Conservation (phyloP, 1,140 invertebrate genomes). For the Leucophenga varia region DNA sequence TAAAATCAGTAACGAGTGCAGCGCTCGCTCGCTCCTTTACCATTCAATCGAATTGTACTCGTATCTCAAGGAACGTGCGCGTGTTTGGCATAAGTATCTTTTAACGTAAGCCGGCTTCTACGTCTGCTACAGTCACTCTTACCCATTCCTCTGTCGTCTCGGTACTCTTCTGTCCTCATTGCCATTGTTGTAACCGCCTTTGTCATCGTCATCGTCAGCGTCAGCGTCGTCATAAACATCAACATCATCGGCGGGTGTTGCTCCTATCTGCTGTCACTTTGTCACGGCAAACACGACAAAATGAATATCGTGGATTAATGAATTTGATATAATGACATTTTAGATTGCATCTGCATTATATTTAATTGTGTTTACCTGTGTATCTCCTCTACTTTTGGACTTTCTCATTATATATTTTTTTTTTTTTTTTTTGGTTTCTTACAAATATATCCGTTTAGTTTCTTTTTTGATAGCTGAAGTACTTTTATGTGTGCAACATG, state of each 20-base stretch:
- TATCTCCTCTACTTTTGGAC: neutral
- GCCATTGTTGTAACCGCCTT: conserved; percentile 28
- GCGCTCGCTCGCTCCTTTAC: too few relatives aligned
- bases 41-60: too few relatives aligned
- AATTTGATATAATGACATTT: conserved; percentile 55
- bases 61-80: conserved; percentile 4
- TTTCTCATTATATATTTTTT: too few relatives aligned
- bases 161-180: conserved; percentile 1
- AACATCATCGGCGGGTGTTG: conserved; percentile 11
- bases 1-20: too few relatives aligned
- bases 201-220: conserved; percentile 16
- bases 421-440: too few relatives aligned
- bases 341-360: conserved; percentile 55
- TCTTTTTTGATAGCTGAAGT: too few relatives aligned
- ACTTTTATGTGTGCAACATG: too few relatives aligned
- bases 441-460: too few relatives aligned
- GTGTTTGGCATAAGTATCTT: too few relatives aligned
- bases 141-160: neutral
- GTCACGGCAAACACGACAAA: conserved; percentile 5
- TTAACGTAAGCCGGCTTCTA: too few relatives aligned
- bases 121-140: too few relatives aligned
- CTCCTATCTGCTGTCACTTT: conserved; percentile 20
- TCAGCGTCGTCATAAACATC: neutral
- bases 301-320: conserved; percentile 44
- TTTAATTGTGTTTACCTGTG: conserved; percentile 53